Base-by-base conservation (phyloP, 1,140 invertebrate species). In the Chrysoperla carnea region DNA sequence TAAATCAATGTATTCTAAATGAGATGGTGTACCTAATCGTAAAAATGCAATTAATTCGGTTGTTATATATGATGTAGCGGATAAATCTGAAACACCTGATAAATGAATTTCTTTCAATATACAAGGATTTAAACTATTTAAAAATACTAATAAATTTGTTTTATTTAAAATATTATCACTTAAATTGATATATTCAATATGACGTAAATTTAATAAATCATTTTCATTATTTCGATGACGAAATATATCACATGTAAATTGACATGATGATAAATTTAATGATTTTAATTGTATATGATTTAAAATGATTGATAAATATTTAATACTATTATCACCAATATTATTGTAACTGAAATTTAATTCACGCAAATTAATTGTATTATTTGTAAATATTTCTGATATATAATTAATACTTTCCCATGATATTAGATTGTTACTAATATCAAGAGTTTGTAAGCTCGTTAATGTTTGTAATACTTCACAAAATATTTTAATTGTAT, bases 321-420 rank as follows among this genome's bases (percentile, higher is more conserved):
- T 47, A 1, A 69, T 44, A 40, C 66, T 64, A 15, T 53, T 49
- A 35, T 62, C 50, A 0, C 66, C 63, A 8, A 84, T 55, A 0
- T 70, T 69, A 64, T 84, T 84, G 41, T 68, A 68, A 48, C 70
- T 77, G 1, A 84, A 50, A 49, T 67, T 8, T 81, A 49, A 35
- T 60, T 46, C 54, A 62, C 55, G 35, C 61, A 62, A 15, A 61
- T 48, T 6, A 51, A 55, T 51, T 5, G 54, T 55, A 4, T 56
- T 40, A 52, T 61, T 62, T 46, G 62, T 59, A 40, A 66, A 64
- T 12, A 55, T 46, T 39, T 61, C 58, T 15, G 62, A 39, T 9
- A 69, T 43, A 14, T 52, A 36, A 49, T 61, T 60, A 6, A 70
- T 43, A 31, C 70, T 66, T 27, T 64, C 62, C 8, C 46, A 46